These are phyloP conservation scores for Bombus ignitus DNA, from an alignment of 1,140 invertebrate species.

Conservation along the genomic window DNA sequence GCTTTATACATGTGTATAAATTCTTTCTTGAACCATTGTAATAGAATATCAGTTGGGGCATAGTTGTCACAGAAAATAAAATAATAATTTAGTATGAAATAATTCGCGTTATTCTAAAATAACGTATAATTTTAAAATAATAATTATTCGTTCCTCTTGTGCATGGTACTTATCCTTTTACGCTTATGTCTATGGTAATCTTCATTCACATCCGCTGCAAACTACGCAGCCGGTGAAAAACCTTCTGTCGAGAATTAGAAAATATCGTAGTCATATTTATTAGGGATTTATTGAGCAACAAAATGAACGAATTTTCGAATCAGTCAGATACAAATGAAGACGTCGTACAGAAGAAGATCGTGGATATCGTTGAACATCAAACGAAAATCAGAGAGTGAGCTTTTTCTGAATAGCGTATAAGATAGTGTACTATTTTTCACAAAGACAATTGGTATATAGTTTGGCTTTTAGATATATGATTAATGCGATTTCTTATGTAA, in stretches of 20 bases:
- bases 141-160: not conserved
- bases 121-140: no score
- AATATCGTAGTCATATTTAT: not conserved
- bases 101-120: no score
- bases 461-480: no score
- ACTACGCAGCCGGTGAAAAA: no score
- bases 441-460: not conserved
- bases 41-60: no score
- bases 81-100: no score
- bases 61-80: no score
- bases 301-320: conserved; percentile 28
- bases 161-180: not conserved
- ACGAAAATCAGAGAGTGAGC: conserved; percentile 29
- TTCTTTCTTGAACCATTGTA: no score
- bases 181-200: not conserved
- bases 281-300: not conserved
- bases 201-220: not conserved
- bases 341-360: not conserved
- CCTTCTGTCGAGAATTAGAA: no score
- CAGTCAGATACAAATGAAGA: not conserved
- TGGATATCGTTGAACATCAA: conserved; percentile 36
- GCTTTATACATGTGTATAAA: no score
- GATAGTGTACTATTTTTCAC: not conserved
- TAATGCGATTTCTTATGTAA: not conserved
- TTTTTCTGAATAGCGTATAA: not conserved